Evolutionary conservation across 2,888 invertebrate genomes (phyloP).

Genomic region (Tricholauxania praeusta): DNA sequence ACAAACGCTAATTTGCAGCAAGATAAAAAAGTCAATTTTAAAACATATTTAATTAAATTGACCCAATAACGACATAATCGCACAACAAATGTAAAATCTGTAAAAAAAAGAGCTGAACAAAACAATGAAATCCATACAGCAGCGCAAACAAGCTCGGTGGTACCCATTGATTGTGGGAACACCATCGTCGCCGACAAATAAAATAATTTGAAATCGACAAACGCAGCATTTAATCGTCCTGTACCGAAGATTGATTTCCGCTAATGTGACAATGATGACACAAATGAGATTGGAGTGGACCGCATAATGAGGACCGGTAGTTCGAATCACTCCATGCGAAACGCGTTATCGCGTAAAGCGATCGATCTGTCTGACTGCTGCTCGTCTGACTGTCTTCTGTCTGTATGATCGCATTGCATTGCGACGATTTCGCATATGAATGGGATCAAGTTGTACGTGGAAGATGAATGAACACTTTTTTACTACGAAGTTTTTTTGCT

Average conservation of each 20-base stretch:
- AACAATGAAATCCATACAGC: background rate
- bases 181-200: slow-evolving; percentile 28
- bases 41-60: too few relatives aligned
- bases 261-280: slow-evolving; percentile 55
- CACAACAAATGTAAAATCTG: background rate
- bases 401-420: background rate
- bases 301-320: slow-evolving; percentile 49
- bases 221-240: slow-evolving; percentile 21
- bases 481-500: background rate
- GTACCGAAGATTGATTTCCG: slow-evolving; percentile 45
- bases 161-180: slow-evolving; percentile 27
- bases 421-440: slow-evolving; percentile 13
- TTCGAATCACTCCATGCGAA: slow-evolving; percentile 44
- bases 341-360: slow-evolving; percentile 12
- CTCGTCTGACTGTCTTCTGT: slow-evolving; percentile 1
- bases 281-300: slow-evolving; percentile 48
- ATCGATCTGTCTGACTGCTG: slow-evolving; percentile 17
- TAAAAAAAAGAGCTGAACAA: background rate
- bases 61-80: too few relatives aligned
- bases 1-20: too few relatives aligned
- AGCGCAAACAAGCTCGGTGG: background rate
- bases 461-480: slow-evolving; percentile 20
- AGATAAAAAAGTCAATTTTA: too few relatives aligned
- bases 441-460: background rate
- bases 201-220: slow-evolving; percentile 31